Base-by-base conservation (phyloP, 2,113 vertebrate species). In the Chaenogobius annularis region DNA sequence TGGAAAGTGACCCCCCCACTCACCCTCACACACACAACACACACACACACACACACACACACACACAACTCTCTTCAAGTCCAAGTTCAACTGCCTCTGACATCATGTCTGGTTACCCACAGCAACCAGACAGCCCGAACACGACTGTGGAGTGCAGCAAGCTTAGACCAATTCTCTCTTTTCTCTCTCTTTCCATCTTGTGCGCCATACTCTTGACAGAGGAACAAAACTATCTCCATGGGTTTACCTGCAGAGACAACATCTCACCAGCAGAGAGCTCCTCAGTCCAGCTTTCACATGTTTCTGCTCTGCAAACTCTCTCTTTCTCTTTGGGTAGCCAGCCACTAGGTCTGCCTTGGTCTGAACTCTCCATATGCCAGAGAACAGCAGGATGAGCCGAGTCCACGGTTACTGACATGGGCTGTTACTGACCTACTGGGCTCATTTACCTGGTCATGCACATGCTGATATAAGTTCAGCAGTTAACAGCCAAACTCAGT, bases 21-120 rank as follows among this genome's bases (percentile, higher is more conserved):
- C 11, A 6, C 10, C 0, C 20, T 11, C 20, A 55, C 54, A 55
- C 54, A 22, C 54, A 55, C 86, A 87, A 85, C 47, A 85, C 82
- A 20, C 50, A 54, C 50, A 54, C 50, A 54, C 50, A 20, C 52
- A 54, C 86, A 87, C n/a, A 22, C n/a, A 55, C 52, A 55, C 9
- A 10, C 52, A 13, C 55, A 23, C 86, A 87, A 85, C 82, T 84
- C 90, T 83, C 87, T 85, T 77, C 92, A 93, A 93, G 92, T 94
- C 92, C 93, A 94, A 95, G 94, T 95, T 95, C 94, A 95, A 94
- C 94, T 93, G 91, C 90, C 89, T 92, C 94, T 95, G 94, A 95
- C 94, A 94, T 95, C 94, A 95, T 94, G 94, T 95, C 94, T 96
- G 91, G 94, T 95, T 95, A 94, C 94, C 82, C 81, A 3, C 72